Evolutionary conservation across 2,113 vertebrate genomes (phyloP), one percentile per base, ranked within the genome.

Genomic region (Semnopithecus entellus): DNA sequence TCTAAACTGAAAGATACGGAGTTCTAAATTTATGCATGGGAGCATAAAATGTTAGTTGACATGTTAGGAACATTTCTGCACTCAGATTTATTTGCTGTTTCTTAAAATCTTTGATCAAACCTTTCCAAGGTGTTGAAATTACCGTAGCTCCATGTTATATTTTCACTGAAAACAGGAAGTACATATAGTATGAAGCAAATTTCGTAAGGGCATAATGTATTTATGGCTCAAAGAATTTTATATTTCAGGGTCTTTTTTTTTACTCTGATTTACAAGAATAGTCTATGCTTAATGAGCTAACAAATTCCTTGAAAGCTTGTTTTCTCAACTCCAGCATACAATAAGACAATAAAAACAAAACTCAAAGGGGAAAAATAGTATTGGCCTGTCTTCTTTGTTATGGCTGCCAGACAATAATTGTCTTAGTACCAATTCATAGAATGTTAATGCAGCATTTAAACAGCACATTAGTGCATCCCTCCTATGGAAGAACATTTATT

Each of bases 391-490:
- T 84, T 50, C 64, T 84, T 96, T 92, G 64, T 86, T 90, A 27
- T 88, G 61, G 20, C 64, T 92, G 73, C 64, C 48, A 95, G 88
- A 84, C 57, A 94, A 68, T 83, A 88, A 90, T 57, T 95, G 80
- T 88, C 55, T 68, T 75, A 66, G 17, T 75, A 30, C 23, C 70
- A 88, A 84, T 55, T 61, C 84, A 57, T 70, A 75, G 89, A 96
- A 87, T 78, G 35, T 91, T 91, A 78, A 95, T 75, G 75, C 43
- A 45, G 48, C 52, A 92, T 95, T 93, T 94, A 96, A 97, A 95
- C 48, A 50, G 48, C n/a, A 97, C n/a, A 70, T 94, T 91, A 90
- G 9, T 52, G n/a, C 79, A 50, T 86, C 9, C 45, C 6, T 86
- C 90, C 25, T 32, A 75, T 35, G 61, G 20, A 73, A 66, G 16